These are phyloP conservation scores for Scyliorhinus canicula DNA, from an alignment of 2,797 vertebrate species.

Conservation along the genomic window DNA sequence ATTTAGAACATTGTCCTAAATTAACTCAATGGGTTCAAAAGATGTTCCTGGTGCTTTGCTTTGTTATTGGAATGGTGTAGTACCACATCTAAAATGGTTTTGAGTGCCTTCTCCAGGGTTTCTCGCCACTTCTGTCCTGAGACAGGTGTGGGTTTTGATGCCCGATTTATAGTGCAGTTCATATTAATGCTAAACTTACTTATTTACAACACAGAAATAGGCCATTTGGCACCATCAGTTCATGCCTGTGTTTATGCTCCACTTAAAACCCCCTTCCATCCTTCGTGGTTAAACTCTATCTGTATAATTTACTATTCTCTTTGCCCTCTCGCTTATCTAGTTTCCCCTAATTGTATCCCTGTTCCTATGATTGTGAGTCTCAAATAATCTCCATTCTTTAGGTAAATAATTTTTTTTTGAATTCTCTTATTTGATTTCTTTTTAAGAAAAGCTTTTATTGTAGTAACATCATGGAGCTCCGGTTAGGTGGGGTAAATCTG, in stretches of 20 bases:
- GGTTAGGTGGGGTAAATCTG: neutral
- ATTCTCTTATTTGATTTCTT: neutral
- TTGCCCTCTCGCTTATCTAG: neutral
- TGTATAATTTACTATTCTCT: neutral
- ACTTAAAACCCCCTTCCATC: too few relatives aligned
- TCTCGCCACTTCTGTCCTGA: neutral
- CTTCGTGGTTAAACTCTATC: neutral
- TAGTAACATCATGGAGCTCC: neutral
- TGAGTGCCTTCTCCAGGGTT: neutral
- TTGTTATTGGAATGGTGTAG: neutral
- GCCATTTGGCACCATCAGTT: neutral
- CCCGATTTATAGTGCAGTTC: neutral
- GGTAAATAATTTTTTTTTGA: neutral
- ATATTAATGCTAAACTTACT: neutral
- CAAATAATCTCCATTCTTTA: neutral
- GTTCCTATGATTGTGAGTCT: neutral
- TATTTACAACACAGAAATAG: neutral
- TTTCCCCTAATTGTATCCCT: neutral
- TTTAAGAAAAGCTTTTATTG: neutral
- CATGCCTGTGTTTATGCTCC: neutral
- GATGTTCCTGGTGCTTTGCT: too few relatives aligned
- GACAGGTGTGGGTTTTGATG: neutral
- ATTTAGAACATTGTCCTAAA: neutral
- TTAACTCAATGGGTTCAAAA: neutral
- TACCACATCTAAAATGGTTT: neutral